Percentiles rank a stretch among this genome's conserved stretches.
phyloP scores from a whole-genome alignment of 2,888 invertebrate species.

The Himalopsyche anomala region DNA sequence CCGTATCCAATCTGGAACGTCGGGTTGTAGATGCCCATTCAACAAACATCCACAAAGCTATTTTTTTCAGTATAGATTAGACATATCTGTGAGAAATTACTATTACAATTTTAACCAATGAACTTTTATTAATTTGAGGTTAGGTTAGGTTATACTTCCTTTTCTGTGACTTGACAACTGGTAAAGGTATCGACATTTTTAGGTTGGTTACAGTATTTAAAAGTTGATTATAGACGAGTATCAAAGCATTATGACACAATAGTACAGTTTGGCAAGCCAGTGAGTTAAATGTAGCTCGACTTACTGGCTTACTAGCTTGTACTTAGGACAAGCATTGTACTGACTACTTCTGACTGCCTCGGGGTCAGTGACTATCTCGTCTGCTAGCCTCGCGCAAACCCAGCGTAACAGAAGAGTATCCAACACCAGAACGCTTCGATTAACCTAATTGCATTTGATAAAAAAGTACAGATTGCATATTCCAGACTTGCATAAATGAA shows the following conservation, averaged over 20 bases:
- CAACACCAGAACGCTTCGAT: neutral
- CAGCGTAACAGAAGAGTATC: neutral
- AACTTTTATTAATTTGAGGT: neutral
- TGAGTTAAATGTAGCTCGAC: no score
- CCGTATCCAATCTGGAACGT: no score
- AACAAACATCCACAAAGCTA: no score
- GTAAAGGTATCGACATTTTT: neutral
- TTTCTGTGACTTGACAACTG: neutral
- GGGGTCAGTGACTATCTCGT: no score
- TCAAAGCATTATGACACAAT: neutral
- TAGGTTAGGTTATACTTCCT: neutral
- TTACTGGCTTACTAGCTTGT: no score
- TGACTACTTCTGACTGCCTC: no score
- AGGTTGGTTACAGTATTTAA: constrained; percentile 5
- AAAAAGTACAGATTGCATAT: constrained; percentile 24
- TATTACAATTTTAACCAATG: neutral
- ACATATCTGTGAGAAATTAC: no score
- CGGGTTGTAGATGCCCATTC: no score
- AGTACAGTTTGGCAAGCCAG: no score
- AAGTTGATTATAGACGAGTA: neutral
- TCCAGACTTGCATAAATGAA: constrained; percentile 29
- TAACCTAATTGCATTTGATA: constrained; percentile 17
- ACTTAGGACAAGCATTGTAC: no score
- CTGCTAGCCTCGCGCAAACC: no score
- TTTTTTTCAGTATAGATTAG: no score